phyloP scores from a whole-genome alignment of 2,888 invertebrate genomes.

The Torymus texanus region DNA sequence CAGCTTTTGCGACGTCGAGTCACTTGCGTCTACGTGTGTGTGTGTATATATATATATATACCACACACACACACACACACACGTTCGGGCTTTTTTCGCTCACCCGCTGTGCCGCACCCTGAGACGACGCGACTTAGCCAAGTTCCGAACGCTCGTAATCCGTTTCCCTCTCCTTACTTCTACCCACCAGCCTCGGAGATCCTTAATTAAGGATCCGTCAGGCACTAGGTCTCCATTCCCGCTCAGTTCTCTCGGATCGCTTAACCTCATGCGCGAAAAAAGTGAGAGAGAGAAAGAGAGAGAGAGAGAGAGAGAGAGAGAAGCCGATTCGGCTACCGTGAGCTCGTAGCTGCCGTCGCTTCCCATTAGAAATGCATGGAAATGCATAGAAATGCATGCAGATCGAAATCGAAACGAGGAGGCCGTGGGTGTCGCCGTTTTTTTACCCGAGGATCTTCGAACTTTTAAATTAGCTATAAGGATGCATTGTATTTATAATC shows the following conservation, averaged over 20 bases:
- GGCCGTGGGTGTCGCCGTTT: slow-evolving; percentile 44
- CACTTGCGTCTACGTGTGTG: too few relatives aligned
- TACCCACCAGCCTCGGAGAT: slow-evolving; percentile 51
- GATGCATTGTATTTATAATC: slow-evolving; percentile 58
- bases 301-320: background rate
- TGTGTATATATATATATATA: too few relatives aligned
- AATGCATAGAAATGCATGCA: slow-evolving; percentile 63
- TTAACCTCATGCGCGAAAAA: slow-evolving; percentile 53
- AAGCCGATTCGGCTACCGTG: background rate
- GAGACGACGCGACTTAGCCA: slow-evolving; percentile 36
- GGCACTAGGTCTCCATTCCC: slow-evolving; percentile 39
- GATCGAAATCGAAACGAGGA: slow-evolving; percentile 54
- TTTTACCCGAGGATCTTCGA: slow-evolving; percentile 54
- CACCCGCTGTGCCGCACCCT: too few relatives aligned
- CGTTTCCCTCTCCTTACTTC: slow-evolving; percentile 24
- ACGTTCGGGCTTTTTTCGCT: too few relatives aligned
- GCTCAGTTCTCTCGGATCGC: slow-evolving; percentile 55
- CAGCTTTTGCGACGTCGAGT: too few relatives aligned
- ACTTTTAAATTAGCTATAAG: slow-evolving; percentile 61
- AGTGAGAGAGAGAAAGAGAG: background rate
- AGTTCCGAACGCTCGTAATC: slow-evolving; percentile 47
- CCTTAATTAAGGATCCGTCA: slow-evolving; percentile 70
- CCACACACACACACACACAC: too few relatives aligned
- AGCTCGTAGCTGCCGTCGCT: too few relatives aligned
- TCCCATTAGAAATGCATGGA: slow-evolving; percentile 68